These are phyloP conservation scores for Arenaria interpres DNA, from an alignment of 2,113 vertebrate genomes.

Conservation along the genomic window DNA sequence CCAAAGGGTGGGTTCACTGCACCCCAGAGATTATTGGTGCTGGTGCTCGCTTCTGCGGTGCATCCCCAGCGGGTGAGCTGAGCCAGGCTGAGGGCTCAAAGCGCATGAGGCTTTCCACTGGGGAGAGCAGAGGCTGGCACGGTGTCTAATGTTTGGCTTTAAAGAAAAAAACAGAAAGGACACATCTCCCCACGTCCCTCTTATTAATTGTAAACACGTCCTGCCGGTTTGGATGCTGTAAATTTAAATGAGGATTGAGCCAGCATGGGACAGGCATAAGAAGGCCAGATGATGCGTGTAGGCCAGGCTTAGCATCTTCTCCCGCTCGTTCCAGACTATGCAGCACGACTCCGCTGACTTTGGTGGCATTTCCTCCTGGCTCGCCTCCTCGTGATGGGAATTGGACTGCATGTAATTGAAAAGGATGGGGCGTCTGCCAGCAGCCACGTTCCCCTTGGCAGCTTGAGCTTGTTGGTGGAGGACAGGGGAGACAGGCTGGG, in stretches of 20 bases:
- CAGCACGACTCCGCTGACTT: neutral
- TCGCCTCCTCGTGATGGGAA: neutral
- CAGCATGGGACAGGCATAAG: neutral
- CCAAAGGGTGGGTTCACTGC: neutral
- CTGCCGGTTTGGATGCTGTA: neutral
- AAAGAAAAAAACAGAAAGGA: neutral
- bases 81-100: neutral
- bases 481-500: neutral
- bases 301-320: neutral
- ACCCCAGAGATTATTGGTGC: neutral
- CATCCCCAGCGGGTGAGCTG: fast-evolving
- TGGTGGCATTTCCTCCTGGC: constrained; percentile 52
- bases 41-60: neutral
- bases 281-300: neutral
- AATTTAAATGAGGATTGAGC: neutral
- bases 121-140: neutral
- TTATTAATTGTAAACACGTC: neutral
- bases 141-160: neutral
- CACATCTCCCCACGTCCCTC: neutral
- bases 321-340: neutral
- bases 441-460: constrained; percentile 8
- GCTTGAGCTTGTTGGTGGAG: neutral
- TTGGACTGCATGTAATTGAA: constrained; percentile 27
- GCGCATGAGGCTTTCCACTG: neutral
- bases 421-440: constrained; percentile 37